Percentiles rank a stretch among this genome's conserved stretches.
Evolutionary conservation across 1,140 invertebrate species (phyloP).

Genomic region (Agrypnia vestita): DNA sequence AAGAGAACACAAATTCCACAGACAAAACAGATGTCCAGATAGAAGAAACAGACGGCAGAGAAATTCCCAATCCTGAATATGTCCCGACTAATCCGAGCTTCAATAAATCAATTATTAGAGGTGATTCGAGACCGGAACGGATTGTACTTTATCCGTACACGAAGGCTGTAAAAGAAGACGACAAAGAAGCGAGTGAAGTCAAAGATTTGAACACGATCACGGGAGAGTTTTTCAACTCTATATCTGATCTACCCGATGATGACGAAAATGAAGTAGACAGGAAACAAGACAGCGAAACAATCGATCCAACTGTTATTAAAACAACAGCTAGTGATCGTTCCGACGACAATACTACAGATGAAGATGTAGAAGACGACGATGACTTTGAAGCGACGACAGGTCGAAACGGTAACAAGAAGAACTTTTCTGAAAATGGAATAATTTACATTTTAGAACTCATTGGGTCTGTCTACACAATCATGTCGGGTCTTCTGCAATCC

Average conservation of each 20-base stretch:
- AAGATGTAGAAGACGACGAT: constrained; percentile 63
- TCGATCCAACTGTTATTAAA: constrained; percentile 32
- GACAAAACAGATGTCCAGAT: constrained; percentile 64
- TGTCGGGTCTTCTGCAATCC: constrained; percentile 63
- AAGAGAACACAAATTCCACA: constrained; percentile 47
- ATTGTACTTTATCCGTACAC: constrained; percentile 36
- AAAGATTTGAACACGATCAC: constrained; percentile 52
- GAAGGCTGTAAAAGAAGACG: constrained; percentile 63
- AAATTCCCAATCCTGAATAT: constrained; percentile 62
- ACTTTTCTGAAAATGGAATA: constrained; percentile 62
- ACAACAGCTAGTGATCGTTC: background rate
- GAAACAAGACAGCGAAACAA: background rate
- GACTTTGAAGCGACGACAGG: constrained; percentile 9
- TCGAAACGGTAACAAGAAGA: background rate
- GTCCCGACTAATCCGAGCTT: constrained; percentile 53
- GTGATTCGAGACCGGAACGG: constrained; percentile 42
- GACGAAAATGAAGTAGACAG: constrained; percentile 44
- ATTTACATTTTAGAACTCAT: constrained; percentile 65
- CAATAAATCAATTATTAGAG: constrained; percentile 32
- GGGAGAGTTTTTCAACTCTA: constrained; percentile 26
- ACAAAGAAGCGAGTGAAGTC: constrained; percentile 68
- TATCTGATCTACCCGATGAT: constrained; percentile 28
- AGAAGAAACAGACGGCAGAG: constrained; percentile 65
- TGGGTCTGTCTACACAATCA: constrained; percentile 63
- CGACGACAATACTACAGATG: constrained; percentile 60